A percentile compares a stretch with the other conserved stretches of the same genome.
These are phyloP conservation scores for Stenichneumon culpator DNA, from an alignment of 2,888 invertebrate genomes.

Conservation along the genomic window DNA sequence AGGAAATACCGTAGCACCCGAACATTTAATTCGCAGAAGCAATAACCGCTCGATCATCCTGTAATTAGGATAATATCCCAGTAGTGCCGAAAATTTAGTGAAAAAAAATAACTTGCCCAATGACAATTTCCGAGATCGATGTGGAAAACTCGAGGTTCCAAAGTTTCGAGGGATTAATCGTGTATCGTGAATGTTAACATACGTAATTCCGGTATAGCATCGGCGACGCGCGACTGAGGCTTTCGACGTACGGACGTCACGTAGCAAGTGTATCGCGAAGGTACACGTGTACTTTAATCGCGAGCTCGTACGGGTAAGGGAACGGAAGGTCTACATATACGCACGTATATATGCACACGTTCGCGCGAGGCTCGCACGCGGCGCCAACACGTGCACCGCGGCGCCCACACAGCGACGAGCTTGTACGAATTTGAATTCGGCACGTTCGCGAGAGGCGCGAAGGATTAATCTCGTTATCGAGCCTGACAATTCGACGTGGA, in stretches of 20 bases:
- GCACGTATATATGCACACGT: neutral
- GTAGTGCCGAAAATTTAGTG: neutral
- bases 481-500: constrained; percentile 65
- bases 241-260: constrained; percentile 43
- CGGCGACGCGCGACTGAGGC: constrained; percentile 34
- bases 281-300: constrained; percentile 56
- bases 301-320: constrained; percentile 26
- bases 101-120: neutral
- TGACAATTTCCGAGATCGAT: neutral
- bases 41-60: neutral
- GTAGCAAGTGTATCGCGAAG: constrained; percentile 27
- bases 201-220: constrained; percentile 35
- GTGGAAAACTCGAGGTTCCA: neutral
- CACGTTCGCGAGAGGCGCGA: constrained; percentile 70
- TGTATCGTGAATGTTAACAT: constrained; percentile 10
- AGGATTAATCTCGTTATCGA: constrained; percentile 71
- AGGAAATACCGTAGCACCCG: neutral
- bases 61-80: neutral
- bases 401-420: constrained; percentile 19
- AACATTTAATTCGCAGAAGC: neutral
- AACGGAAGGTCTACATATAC: constrained; percentile 1
- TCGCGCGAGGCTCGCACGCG: constrained; percentile 59
- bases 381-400: constrained; percentile 53
- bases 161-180: neutral
- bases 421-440: constrained; percentile 71